Evolutionary conservation across 1,140 invertebrate genomes (phyloP).

Genomic region (Myzus persicae): DNA sequence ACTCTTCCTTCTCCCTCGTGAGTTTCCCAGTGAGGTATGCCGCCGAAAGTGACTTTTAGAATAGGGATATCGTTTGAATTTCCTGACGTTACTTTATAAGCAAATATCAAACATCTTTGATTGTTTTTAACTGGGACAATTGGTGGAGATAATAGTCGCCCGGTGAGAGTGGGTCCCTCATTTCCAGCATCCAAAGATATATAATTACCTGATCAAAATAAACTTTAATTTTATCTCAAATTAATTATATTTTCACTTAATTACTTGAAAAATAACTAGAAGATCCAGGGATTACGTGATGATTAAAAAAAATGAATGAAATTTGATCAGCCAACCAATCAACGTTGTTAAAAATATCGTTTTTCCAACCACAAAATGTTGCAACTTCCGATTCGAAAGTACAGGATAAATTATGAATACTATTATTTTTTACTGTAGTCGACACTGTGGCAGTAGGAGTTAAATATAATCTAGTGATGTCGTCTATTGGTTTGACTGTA

Average conservation of each 20-base stretch:
- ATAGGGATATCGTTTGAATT: background rate
- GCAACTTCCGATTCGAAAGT: slow-evolving; percentile 41
- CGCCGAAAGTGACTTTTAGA: slow-evolving; percentile 33
- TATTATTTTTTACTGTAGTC: too few relatives aligned
- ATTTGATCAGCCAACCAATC: slow-evolving; percentile 54
- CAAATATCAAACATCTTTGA: slow-evolving; percentile 41
- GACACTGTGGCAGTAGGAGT: too few relatives aligned
- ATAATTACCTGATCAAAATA: slow-evolving; percentile 14
- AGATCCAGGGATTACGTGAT: slow-evolving; percentile 15
- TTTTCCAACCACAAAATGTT: slow-evolving; percentile 54
- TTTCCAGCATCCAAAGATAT: slow-evolving; percentile 42
- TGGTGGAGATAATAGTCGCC: background rate
- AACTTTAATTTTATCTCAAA: background rate
- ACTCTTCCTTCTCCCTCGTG: slow-evolving; percentile 33
- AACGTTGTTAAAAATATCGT: slow-evolving; percentile 35
- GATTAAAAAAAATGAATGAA: background rate
- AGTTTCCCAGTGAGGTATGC: slow-evolving; percentile 36
- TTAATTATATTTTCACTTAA: background rate
- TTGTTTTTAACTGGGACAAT: background rate
- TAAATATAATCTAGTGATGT: slow-evolving; percentile 1
- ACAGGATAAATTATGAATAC: slow-evolving; percentile 13
- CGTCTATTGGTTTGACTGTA: background rate
- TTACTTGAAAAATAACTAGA: slow-evolving; percentile 45
- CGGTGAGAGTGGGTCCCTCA: background rate
- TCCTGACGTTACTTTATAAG: slow-evolving; percentile 4